These are phyloP conservation scores for Macaria liturata DNA, from an alignment of 2,888 invertebrate species.

Conservation along the genomic window DNA sequence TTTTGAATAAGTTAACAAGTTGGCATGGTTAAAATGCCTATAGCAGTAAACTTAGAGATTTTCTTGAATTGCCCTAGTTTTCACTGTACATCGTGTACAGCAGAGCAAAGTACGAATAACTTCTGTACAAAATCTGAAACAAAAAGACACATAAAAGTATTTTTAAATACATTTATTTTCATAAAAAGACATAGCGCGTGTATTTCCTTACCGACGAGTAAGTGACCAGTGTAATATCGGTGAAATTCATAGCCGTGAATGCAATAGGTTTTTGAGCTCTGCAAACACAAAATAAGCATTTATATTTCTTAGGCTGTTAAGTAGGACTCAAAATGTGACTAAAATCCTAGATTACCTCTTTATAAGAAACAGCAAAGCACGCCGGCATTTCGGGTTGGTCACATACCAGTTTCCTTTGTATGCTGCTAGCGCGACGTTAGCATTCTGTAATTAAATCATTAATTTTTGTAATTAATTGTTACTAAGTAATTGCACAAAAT, in stretches of 20 bases:
- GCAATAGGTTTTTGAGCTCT: conserved; percentile 73
- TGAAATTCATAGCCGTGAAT: conserved; percentile 76
- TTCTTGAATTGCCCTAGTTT: conserved; percentile 36
- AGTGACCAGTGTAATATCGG: conserved; percentile 68
- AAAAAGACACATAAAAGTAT: conserved; percentile 4
- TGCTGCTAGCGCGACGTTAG: conserved; percentile 62
- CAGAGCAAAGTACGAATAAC: conserved; percentile 75
- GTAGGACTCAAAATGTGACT: too few relatives aligned
- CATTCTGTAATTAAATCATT: conserved; percentile 49
- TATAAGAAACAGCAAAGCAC: conserved; percentile 65
- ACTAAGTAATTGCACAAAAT: too few relatives aligned
- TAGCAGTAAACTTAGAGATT: not conserved
- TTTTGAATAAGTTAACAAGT: too few relatives aligned
- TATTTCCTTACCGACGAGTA: conserved; percentile 63
- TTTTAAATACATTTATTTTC: too few relatives aligned
- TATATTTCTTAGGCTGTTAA: too few relatives aligned
- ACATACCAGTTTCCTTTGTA: conserved; percentile 73
- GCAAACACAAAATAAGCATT: conserved; percentile 33
- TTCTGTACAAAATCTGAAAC: conserved; percentile 73
- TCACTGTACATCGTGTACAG: conserved; percentile 76
- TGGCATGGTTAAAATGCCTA: not conserved
- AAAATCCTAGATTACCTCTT: conserved; percentile 47
- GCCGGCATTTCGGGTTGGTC: conserved; percentile 63
- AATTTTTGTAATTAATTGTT: too few relatives aligned
- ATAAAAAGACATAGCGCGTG: too few relatives aligned